Evolutionary conservation across 1,140 invertebrate genomes (phyloP), one percentile per base, ranked within the genome.

Genomic region (Halyomorpha halys): DNA sequence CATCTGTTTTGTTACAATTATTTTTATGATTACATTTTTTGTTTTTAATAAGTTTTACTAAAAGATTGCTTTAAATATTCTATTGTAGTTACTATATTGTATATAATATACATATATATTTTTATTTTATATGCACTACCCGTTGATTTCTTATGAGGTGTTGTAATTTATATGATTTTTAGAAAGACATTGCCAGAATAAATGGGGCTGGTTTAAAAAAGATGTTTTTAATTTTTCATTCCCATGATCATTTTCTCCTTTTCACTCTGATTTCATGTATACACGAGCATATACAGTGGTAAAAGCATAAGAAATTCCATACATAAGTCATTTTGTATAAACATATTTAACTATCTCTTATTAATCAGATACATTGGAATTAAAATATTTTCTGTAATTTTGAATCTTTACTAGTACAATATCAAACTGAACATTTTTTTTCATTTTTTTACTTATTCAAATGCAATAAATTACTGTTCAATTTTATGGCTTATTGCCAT

Each of bases 141-240:
- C 45, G 44, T 62, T 62, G 61, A 62, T 62, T 62, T 62, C 34
- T 60, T 60, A 34, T 30, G 34, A 62, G 61, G 61, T 62, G 61
- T 62, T 62, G 61, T 62, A 62, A 61, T 62, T 62, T 62, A 62
- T 62, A 62, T 62, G 16, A 19, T 62, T 62, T 62, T 49, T 62
- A 44, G 61, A 62, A 62, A 62, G 61, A 62, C 23, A 62, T 62
- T 62, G 61, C 61, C 61, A 62, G 61, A 47, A 62, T 62, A 62
- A 44, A 62, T 62, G 61, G 61, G 61, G 61, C 61, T 62, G 61
- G 61, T 62, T 62, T 44, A 62, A 60, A 34, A 60, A 60, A 44
- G 2, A 11, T 8, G 39, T 34, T 34, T 34, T 19, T 19, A 49
- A 5, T 47, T 15, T 49, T 49, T 49, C n/a, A 49, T 2, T 49